These are phyloP conservation scores for Agapornis roseicollis DNA, from an alignment of 2,113 vertebrate species.

Conservation along the genomic window DNA sequence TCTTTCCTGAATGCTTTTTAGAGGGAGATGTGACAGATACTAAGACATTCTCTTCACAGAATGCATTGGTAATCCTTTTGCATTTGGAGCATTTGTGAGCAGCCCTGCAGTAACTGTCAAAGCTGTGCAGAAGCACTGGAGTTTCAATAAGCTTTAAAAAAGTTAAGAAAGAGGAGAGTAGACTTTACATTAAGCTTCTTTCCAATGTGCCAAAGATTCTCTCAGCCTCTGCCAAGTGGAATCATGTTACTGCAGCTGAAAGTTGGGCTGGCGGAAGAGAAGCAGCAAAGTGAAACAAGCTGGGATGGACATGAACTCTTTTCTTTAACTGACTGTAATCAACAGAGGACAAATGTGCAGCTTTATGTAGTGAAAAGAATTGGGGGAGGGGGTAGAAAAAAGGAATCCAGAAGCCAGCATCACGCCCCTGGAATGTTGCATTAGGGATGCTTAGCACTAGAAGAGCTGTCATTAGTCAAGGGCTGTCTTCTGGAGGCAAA, in stretches of 20 bases:
- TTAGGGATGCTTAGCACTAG: not conserved
- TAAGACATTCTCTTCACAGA: not conserved
- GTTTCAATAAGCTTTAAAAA: not conserved
- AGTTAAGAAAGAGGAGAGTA: not conserved
- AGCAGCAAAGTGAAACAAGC: conserved; percentile 68
- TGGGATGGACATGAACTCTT: conserved; percentile 50
- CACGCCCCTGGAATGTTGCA: conserved; percentile 13
- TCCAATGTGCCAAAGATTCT: conserved; percentile 55
- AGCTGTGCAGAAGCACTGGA: not conserved
- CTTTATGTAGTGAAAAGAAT: not conserved
- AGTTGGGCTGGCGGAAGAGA: conserved; percentile 39
- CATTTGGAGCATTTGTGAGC: not conserved
- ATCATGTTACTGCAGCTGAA: conserved; percentile 65
- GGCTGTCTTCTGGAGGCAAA: not conserved
- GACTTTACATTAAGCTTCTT: conserved; percentile 62
- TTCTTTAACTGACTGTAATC: conserved; percentile 27
- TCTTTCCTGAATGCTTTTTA: not conserved
- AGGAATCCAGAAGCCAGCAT: conserved; percentile 31
- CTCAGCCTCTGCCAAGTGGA: conserved; percentile 55
- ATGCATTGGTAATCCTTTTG: not conserved
- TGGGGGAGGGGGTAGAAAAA: not conserved
- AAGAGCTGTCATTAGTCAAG: conserved; percentile 1
- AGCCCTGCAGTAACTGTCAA: not conserved
- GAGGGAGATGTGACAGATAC: not conserved
- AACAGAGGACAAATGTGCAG: conserved; percentile 39